A percentile compares a stretch with the other conserved stretches of the same genome.
Evolutionary conservation across 2,888 invertebrate genomes (phyloP).

Genomic region (Nasonia oneida): DNA sequence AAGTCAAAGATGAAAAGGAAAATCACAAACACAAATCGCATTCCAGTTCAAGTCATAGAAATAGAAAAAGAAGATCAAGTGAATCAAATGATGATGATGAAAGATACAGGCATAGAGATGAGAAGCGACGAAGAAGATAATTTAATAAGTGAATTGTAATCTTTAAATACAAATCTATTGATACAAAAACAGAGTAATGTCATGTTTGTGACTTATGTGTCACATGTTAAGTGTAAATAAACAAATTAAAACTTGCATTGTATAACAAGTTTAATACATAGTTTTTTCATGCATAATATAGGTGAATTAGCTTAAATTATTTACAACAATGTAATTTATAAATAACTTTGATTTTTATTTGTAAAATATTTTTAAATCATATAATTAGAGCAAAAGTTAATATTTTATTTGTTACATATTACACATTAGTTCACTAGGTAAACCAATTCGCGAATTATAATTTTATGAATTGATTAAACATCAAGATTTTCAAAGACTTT

Average conservation of each 20-base stretch:
- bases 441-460: conserved; percentile 22
- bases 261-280: neutral
- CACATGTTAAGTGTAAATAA: conserved; percentile 37
- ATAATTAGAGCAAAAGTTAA: conserved; percentile 12
- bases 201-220: neutral
- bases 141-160: conserved; percentile 18
- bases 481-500: conserved; percentile 13
- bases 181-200: neutral
- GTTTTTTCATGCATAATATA: conserved; percentile 24
- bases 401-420: conserved; percentile 9
- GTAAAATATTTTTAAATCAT: conserved; percentile 13
- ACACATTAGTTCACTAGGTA: conserved; percentile 21
- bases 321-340: neutral
- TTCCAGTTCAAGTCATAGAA: conserved; percentile 38
- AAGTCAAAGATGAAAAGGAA: conserved; percentile 73
- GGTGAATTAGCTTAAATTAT: neutral
- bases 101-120: conserved; percentile 61
- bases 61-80: conserved; percentile 65
- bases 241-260: neutral
- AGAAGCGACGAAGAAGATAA: conserved; percentile 60
- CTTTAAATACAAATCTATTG: neutral
- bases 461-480: conserved; percentile 16
- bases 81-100: conserved; percentile 64
- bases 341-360: conserved; percentile 25
- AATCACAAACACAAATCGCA: conserved; percentile 67